Evolutionary conservation across 2,797 vertebrate genomes (phyloP).

Genomic region (Pipistrellus pygmaeus): DNA sequence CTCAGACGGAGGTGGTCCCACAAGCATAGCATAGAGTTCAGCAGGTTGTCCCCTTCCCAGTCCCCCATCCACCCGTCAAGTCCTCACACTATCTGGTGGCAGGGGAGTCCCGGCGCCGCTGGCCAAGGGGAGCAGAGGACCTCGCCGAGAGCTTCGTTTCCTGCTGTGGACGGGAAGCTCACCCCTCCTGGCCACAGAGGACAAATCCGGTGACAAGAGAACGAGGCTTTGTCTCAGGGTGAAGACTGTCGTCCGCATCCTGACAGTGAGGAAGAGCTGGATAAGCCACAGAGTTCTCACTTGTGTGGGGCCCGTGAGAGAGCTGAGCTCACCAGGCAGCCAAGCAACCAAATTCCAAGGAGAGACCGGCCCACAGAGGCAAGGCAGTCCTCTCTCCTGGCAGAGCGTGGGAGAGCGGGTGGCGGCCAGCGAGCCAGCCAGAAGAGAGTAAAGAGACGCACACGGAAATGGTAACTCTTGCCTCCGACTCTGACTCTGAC

Average conservation of each 20-base stretch:
- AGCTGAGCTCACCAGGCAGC: neutral
- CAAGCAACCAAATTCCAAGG: neutral
- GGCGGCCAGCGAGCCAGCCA: neutral
- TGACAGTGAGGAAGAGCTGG: neutral
- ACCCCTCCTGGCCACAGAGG: neutral
- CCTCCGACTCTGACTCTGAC: neutral
- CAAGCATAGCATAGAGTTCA: neutral
- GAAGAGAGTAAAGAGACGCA: neutral
- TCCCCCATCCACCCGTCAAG: neutral
- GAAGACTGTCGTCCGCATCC: neutral
- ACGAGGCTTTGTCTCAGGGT: neutral
- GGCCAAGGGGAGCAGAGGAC: rapidly evolving
- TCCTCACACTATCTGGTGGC: no score
- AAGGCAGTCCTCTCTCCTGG: neutral
- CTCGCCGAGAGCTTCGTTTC: neutral
- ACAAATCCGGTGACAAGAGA: neutral
- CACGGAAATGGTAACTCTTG: neutral
- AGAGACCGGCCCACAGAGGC: neutral
- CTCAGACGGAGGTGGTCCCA: neutral
- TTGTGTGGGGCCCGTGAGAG: neutral
- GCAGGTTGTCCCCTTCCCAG: neutral
- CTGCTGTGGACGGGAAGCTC: neutral
- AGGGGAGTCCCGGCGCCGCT: neutral
- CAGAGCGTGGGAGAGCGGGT: neutral
- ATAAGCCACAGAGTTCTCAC: neutral